A percentile compares a stretch with the other conserved stretches of the same genome.
phyloP scores from a whole-genome alignment of 2,797 vertebrate species.

The Gallinago solitaria region DNA sequence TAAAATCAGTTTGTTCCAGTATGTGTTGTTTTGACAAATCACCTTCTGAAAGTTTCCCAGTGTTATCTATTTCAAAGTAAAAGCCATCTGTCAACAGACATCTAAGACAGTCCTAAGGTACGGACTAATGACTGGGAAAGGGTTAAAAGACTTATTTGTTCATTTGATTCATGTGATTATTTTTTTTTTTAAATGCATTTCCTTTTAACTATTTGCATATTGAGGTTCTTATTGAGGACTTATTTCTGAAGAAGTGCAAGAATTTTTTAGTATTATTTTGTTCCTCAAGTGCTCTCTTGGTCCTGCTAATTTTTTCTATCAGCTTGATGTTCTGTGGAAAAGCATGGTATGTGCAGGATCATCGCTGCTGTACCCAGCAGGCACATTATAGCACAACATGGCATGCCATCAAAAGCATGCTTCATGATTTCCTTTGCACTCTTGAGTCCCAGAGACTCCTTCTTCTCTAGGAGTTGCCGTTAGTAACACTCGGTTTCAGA shows the following conservation, averaged over 20 bases:
- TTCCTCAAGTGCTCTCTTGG: background rate
- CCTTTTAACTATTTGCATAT: background rate
- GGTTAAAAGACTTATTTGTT: background rate
- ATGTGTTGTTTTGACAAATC: background rate
- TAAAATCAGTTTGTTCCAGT: background rate
- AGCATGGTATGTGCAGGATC: accelerated
- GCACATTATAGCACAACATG: accelerated
- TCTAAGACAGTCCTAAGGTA: background rate
- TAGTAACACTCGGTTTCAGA: background rate
- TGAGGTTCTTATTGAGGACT: background rate
- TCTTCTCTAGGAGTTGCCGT: background rate
- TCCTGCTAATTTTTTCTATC: accelerated
- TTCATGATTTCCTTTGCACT: background rate
- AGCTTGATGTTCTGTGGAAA: accelerated
- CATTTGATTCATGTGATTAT: background rate
- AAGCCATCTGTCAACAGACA: background rate
- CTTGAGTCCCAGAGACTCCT: no score
- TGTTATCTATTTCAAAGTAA: background rate
- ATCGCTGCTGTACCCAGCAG: accelerated
- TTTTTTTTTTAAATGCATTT: background rate
- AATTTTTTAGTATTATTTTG: background rate
- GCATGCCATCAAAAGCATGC: background rate
- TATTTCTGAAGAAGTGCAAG: background rate
- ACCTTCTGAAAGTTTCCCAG: background rate
- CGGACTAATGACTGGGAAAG: background rate